Percentiles rank a stretch among this genome's conserved stretches.
Evolutionary conservation across 92 coral and sea anemone genomes (phyloP).

Genomic region (Porites lobata): DNA sequence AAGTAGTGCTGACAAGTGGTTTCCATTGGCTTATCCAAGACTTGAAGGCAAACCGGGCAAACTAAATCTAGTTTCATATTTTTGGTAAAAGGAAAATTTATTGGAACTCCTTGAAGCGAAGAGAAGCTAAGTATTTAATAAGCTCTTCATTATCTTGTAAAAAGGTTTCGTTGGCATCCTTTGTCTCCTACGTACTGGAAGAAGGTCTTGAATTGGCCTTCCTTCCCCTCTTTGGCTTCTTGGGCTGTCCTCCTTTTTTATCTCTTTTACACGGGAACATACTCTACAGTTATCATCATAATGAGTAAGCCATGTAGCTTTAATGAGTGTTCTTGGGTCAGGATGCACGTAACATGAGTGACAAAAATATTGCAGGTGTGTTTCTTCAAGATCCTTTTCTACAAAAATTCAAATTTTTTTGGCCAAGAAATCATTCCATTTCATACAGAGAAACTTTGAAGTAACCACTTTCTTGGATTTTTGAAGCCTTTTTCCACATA

Average conservation of each 20-base stretch:
- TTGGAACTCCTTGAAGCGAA: neutral
- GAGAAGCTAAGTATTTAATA: neutral
- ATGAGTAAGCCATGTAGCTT: slow-evolving; percentile 3
- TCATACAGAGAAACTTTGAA: neutral
- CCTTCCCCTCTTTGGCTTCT: slow-evolving; percentile 4
- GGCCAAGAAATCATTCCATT: neutral
- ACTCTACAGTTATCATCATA: neutral
- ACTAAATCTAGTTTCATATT: neutral
- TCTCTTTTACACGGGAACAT: neutral
- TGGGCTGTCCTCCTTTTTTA: slow-evolving; percentile 9
- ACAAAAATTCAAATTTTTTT: neutral
- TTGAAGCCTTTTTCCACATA: slow-evolving; percentile 12
- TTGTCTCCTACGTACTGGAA: neutral
- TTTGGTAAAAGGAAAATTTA: neutral
- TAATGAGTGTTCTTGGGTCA: neutral
- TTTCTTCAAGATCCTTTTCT: neutral
- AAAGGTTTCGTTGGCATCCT: no score
- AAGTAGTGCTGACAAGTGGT: slow-evolving; percentile 16
- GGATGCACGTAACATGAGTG: slow-evolving; percentile 17
- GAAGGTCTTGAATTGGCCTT: neutral
- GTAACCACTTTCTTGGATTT: slow-evolving; percentile 4
- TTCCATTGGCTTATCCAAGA: slow-evolving; percentile 7
- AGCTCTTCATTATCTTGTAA: neutral
- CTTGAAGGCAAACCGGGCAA: neutral
- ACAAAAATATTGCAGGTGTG: slow-evolving; percentile 13